These are phyloP conservation scores for Burhinus oedicnemus DNA, from an alignment of 2,113 vertebrate genomes.

Conservation along the genomic window DNA sequence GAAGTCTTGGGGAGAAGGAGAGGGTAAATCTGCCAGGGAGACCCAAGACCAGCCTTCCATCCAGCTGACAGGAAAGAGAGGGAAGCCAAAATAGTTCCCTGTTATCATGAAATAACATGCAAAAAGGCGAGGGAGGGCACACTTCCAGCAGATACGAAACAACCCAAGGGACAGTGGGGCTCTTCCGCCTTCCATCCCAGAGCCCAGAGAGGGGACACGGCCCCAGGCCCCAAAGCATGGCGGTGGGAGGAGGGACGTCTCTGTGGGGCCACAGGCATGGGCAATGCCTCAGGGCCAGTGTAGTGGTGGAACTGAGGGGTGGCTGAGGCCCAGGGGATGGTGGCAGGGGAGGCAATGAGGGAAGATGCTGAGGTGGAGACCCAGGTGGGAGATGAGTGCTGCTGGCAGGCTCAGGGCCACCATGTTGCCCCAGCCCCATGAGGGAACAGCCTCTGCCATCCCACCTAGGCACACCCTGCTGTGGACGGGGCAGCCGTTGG, in stretches of 20 bases:
- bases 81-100: background rate
- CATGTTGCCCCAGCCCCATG: no score
- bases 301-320: no score
- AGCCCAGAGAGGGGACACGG: accelerated
- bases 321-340: background rate
- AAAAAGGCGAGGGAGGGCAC: accelerated
- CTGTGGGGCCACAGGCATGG: accelerated
- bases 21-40: no score
- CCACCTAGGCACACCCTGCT: no score
- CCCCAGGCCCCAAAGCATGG: background rate
- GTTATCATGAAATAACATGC: background rate
- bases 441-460: background rate
- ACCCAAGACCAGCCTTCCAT: no score
- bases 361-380: background rate
- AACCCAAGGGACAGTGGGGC: no score
- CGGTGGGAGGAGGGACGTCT: background rate
- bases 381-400: background rate
- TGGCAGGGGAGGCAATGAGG: background rate
- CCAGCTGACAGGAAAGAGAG: background rate
- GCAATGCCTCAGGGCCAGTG: accelerated
- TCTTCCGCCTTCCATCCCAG: background rate
- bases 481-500: accelerated
- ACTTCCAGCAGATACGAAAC: background rate
- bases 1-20: background rate
- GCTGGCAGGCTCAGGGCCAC: background rate